phyloP scores from a whole-genome alignment of 1,140 invertebrate species.

The Atta texana region DNA sequence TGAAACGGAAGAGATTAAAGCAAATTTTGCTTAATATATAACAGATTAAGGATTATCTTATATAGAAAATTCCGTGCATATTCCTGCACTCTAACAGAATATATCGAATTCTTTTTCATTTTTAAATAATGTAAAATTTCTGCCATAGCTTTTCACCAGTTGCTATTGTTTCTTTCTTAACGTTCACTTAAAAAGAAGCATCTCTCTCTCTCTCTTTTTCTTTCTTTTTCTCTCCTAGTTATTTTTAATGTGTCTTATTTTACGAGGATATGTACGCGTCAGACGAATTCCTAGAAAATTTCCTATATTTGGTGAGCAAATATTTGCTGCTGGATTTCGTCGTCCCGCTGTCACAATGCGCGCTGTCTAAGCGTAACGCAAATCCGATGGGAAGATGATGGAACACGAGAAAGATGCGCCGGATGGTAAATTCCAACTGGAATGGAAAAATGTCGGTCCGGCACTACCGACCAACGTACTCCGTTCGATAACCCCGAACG shows the following conservation, averaged over 20 bases:
- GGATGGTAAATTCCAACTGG: conserved; percentile 63
- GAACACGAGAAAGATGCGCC: conserved; percentile 60
- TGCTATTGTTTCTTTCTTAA: neutral
- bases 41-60: neutral
- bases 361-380: conserved; percentile 60
- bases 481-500: conserved; percentile 70
- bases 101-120: neutral
- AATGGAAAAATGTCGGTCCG: conserved; percentile 73
- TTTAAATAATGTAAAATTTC: conserved; percentile 21
- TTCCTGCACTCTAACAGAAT: conserved; percentile 23
- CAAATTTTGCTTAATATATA: neutral
- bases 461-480: conserved; percentile 11
- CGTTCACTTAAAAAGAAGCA: neutral
- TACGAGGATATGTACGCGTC: neutral
- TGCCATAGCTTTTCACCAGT: neutral
- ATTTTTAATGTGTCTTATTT: conserved; percentile 53
- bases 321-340: conserved; percentile 55
- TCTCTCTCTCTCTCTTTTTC: neutral
- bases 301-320: conserved; percentile 60
- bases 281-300: conserved; percentile 47
- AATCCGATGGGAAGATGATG: conserved; percentile 63
- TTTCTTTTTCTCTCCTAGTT: neutral
- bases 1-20: neutral
- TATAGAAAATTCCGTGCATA: conserved; percentile 6
- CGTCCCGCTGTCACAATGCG: conserved; percentile 48